Evolutionary conservation across 2,113 vertebrate genomes (phyloP), one percentile per base, ranked within the genome.

Genomic region (Scytalopus superciliaris): DNA sequence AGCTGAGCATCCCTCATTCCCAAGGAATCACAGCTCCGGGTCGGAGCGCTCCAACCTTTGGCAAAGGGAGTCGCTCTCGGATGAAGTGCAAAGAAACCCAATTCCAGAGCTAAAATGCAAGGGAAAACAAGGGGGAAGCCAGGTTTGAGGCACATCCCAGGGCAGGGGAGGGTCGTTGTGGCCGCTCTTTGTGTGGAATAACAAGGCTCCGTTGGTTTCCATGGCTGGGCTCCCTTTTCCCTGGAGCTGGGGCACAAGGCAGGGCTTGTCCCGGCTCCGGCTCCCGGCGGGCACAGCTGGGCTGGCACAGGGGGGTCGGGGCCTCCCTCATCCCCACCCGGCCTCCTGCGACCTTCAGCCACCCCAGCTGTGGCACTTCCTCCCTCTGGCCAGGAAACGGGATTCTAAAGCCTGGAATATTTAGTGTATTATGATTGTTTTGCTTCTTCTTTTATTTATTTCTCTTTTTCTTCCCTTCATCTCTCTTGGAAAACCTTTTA

Each of bases 81-180:
- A 9, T 14, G 7, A 25, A 70, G 31, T 1, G 17, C 19, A 5
- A 57, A 78, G 21, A 62, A 24, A 10, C 16, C 9, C 0, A 0
- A 12, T 53, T n/a, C 19, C 21, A 4, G 6, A 35, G 47, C 42
- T 57, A 12, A 75, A 76, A 47, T 1, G 2, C n/a, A 6, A 12
- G 33, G 70, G 4, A 57, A 68, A 45, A 2, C 1, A 37, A 44
- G 72, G 62, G 4, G 19, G 50, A 67, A 35, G 9, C 0, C 1
- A 37, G 70, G 16, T 42, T 7, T 2, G 66, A 50, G 69, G 90
- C 28, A 2, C 31, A 14, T 15, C 30, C 2, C 0, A 2, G 68
- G 70, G 63, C 7, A 1, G 60, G 50, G 64, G 12, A 25, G 83
- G 66, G 31, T 53, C 18, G 3, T 12, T 0, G 0, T 10, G 5